Base-by-base conservation (phyloP, 2,797 vertebrate species). In the Vultur gryphus region DNA sequence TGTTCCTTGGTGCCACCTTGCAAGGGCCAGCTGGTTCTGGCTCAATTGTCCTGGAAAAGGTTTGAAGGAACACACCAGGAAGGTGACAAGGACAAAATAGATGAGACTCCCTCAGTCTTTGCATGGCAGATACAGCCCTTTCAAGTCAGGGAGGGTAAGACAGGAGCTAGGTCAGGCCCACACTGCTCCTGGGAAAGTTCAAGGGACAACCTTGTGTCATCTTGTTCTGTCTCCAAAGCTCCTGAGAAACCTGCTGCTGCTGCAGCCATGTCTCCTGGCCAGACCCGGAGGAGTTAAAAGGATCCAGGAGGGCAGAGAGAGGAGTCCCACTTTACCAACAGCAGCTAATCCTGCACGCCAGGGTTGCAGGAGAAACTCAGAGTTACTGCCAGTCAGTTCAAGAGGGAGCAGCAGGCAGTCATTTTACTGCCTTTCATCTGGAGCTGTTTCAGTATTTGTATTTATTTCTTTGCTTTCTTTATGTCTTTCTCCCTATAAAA, bases 401-500 rank as follows among this genome's bases (percentile, higher is more conserved):
- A 91, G 84, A 95, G 19, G 28, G 39, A 97, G 59, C 83, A 90
- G 72, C 66, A 89, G 75, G 89, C 51, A 88, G 41, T 71, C 73
- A 49, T 90, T 95, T 96, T 91, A 90, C 37, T 83, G 58, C 72
- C 58, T 96, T 87, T 94, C 55, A 92, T 92, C 82, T 90, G 73
- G 58, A 92, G 49, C 48, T 89, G 65, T 77, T 91, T 81, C 3
- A 2, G 62, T 81, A 89, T 92, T 96, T 91, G 62, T 95, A 92
- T 89, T 96, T 96, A 89, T 93, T 95, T 90, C 90, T 92, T 95
- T 5, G 3, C 76, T 96, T 97, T 80, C 62, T 95, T 95, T 93
- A 95, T 90, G 91, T 31, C 71, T 97, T 97, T 95, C 83, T 88
- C 81, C 79, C 89, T 92, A 76, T 86, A 81, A 96, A 97, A 95